A percentile compares a stretch with the other conserved stretches of the same genome.
These are phyloP conservation scores for Doris montereyensis DNA, from an alignment of 2,888 invertebrate species.

Conservation along the genomic window DNA sequence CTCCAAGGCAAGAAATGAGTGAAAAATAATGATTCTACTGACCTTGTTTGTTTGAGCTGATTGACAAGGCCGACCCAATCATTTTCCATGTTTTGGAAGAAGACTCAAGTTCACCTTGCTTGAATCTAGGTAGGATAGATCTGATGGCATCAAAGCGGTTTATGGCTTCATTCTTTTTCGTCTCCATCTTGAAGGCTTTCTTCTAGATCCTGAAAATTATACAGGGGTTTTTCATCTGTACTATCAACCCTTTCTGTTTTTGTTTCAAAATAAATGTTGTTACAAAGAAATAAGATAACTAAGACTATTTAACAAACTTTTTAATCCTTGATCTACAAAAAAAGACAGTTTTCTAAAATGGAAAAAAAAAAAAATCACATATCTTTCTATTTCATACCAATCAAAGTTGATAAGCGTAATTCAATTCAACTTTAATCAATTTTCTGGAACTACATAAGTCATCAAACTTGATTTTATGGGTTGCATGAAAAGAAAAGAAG, in stretches of 20 bases:
- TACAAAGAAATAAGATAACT: too few species aligned
- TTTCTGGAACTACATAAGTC: background rate
- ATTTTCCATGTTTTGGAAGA: slow-evolving; percentile 75
- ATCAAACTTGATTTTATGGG: background rate
- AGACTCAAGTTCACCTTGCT: slow-evolving; percentile 60
- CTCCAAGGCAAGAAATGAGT: too few species aligned
- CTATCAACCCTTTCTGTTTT: too few species aligned
- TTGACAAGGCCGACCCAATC: slow-evolving; percentile 82
- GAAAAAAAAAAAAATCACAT: too few species aligned
- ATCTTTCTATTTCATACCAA: background rate
- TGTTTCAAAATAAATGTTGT: too few species aligned
- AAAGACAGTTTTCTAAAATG: too few species aligned
- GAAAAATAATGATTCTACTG: slow-evolving; percentile 17
- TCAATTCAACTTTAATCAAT: background rate
- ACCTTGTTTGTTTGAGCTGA: slow-evolving; percentile 79
- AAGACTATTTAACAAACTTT: too few species aligned
- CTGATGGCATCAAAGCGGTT: slow-evolving; percentile 79
- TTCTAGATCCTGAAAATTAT: slow-evolving; percentile 68
- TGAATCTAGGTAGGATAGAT: slow-evolving; percentile 60
- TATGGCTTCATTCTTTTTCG: slow-evolving; percentile 81
- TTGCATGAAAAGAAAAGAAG: background rate
- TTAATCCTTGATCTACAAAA: too few species aligned
- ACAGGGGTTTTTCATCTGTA: too few species aligned
- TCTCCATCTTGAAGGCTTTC: slow-evolving; percentile 80
- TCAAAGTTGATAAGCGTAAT: background rate